Evolutionary conservation across 2,113 vertebrate genomes (phyloP).

Genomic region (Coturnix japonica): DNA sequence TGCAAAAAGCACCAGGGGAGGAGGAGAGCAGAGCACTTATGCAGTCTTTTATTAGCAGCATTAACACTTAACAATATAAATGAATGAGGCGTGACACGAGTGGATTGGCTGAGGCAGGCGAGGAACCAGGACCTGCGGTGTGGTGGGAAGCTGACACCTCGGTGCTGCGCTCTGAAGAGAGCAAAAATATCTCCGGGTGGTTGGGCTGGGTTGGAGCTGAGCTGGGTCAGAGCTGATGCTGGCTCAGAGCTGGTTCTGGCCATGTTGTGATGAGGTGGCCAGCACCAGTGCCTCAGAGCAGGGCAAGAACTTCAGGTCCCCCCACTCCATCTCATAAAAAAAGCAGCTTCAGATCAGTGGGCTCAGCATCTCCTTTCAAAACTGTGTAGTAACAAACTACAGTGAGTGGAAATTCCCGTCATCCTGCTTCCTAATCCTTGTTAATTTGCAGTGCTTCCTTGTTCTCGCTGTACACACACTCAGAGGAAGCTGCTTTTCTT

Average conservation of each 20-base stretch:
- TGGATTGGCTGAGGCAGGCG: neutral
- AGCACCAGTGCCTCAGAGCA: neutral
- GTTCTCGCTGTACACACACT: accelerated
- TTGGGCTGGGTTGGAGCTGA: neutral
- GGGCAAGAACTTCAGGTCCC: accelerated
- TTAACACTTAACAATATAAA: neutral
- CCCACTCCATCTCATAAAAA: neutral
- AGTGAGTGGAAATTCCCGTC: neutral
- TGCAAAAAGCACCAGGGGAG: neutral
- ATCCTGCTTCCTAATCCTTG: neutral
- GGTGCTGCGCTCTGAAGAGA: accelerated
- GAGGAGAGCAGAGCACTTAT: neutral
- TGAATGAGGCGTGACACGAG: neutral
- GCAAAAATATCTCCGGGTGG: neutral
- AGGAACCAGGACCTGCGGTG: neutral
- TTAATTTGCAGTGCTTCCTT: accelerated
- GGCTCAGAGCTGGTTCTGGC: neutral
- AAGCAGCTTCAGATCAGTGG: neutral
- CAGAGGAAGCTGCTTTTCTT: neutral
- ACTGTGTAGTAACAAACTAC: neutral
- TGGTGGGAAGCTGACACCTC: neutral
- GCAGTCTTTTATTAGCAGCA: neutral
- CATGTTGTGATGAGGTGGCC: accelerated
- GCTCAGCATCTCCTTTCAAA: neutral
- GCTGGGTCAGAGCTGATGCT: neutral